Conservation (phyloP, 2,888 invertebrate species). For the Eupithecia insigniata region DNA sequence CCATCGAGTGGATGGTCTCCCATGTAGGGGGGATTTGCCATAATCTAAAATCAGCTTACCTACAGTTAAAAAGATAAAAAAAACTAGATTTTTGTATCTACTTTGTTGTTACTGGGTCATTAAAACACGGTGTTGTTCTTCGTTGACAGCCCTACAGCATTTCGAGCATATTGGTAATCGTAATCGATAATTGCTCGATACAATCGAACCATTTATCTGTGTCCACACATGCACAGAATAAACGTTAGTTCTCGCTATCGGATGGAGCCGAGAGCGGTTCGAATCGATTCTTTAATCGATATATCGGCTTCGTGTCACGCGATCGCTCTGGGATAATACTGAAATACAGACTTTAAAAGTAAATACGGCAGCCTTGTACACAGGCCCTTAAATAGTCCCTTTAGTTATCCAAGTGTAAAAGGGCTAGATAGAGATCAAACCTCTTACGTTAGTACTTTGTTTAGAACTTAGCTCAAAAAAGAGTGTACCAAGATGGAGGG, state of each 20-base stretch:
- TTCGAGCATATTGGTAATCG: slow-evolving; percentile 59
- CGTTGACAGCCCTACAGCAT: slow-evolving; percentile 44
- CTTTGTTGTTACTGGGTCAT: neutral
- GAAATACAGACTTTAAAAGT: slow-evolving; percentile 16
- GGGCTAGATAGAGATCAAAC: slow-evolving; percentile 3
- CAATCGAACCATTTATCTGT: slow-evolving; percentile 69
- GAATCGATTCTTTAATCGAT: slow-evolving; percentile 71
- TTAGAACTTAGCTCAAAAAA: neutral
- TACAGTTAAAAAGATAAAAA: neutral
- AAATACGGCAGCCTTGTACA: slow-evolving; percentile 9
- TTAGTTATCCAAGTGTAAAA: neutral
- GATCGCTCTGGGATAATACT: slow-evolving; percentile 46
- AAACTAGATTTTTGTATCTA: neutral
- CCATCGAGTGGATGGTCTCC: no score
- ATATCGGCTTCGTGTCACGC: slow-evolving; percentile 69
- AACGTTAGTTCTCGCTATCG: slow-evolving; percentile 45
- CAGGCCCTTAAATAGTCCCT: neutral
- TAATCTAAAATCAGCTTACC: no score
- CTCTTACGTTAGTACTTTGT: neutral
- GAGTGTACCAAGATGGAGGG: no score
- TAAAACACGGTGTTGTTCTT: neutral
- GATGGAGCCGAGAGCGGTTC: slow-evolving; percentile 62
- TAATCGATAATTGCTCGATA: slow-evolving; percentile 74
- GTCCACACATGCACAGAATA: slow-evolving; percentile 52
- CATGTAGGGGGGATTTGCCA: no score